Conservation (phyloP, 2,113 vertebrate species). For the Chauna torquata region DNA sequence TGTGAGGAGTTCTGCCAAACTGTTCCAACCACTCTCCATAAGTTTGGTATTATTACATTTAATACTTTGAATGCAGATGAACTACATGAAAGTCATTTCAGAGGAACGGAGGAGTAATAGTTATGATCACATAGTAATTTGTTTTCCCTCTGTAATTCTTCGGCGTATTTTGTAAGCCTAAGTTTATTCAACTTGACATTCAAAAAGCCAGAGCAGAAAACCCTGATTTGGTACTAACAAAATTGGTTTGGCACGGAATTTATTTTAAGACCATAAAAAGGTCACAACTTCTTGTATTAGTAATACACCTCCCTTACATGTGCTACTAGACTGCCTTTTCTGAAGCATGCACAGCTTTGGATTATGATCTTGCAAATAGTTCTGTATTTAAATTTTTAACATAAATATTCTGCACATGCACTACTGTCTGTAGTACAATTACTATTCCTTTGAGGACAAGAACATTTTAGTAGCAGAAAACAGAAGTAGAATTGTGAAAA, state of each 20-base stretch:
- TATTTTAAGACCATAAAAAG: not conserved
- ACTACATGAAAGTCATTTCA: not conserved
- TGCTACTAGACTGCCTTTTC: not conserved
- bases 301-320: not conserved
- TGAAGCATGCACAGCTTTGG: not conserved
- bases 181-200: not conserved
- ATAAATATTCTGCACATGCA: not conserved
- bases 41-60: not conserved
- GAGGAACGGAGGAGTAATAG: not conserved
- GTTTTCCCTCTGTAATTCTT: not conserved
- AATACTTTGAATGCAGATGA: not conserved
- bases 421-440: not conserved
- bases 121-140: not conserved
- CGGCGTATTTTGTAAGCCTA: not conserved
- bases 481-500: not conserved
- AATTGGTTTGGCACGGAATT: not conserved
- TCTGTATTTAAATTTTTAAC: not conserved
- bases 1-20: not conserved
- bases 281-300: not conserved
- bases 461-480: not conserved
- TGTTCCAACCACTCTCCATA: not conserved
- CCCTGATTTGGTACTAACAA: not conserved
- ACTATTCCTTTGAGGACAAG: not conserved
- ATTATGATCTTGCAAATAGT: not conserved
- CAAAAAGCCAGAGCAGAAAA: not conserved